Conservation (phyloP, 2,113 vertebrate species). For the Corythornis cristatus region DNA sequence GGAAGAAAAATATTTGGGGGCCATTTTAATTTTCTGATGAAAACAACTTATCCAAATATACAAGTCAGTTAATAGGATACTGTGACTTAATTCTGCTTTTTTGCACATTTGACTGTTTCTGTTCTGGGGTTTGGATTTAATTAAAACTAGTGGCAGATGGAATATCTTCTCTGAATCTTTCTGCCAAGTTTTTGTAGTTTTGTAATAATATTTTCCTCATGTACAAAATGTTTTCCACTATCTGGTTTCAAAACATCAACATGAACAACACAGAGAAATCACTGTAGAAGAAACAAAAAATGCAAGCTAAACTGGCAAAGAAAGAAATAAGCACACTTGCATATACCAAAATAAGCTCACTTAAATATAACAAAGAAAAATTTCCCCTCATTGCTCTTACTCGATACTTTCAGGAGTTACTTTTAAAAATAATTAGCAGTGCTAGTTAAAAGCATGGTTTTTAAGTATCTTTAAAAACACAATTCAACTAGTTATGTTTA, state of each 20-base stretch:
- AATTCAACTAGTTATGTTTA: neutral
- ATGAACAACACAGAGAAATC: neutral
- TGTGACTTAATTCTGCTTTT: neutral
- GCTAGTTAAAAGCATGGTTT: neutral
- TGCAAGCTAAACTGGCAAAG: neutral
- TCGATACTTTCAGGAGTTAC: neutral
- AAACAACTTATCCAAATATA: neutral
- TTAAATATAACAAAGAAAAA: neutral
- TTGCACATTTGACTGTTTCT: neutral
- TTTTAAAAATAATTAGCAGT: neutral
- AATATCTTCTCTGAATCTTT: conserved; percentile 5
- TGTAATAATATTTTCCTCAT: neutral
- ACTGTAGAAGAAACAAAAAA: neutral
- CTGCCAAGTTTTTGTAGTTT: conserved; percentile 18
- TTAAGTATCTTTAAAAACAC: neutral
- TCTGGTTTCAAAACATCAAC: neutral
- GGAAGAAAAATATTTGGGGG: neutral
- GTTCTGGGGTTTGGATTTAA: conserved; percentile 25
- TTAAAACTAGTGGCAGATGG: conserved; percentile 31
- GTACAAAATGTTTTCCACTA: neutral
- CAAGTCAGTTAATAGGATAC: neutral
- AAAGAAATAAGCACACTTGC: neutral
- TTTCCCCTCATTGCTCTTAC: neutral
- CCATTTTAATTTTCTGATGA: neutral
- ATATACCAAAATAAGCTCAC: too few relatives aligned